Base-by-base conservation (phyloP, 2,888 invertebrate species). In the Rugalucina vietnamica region DNA sequence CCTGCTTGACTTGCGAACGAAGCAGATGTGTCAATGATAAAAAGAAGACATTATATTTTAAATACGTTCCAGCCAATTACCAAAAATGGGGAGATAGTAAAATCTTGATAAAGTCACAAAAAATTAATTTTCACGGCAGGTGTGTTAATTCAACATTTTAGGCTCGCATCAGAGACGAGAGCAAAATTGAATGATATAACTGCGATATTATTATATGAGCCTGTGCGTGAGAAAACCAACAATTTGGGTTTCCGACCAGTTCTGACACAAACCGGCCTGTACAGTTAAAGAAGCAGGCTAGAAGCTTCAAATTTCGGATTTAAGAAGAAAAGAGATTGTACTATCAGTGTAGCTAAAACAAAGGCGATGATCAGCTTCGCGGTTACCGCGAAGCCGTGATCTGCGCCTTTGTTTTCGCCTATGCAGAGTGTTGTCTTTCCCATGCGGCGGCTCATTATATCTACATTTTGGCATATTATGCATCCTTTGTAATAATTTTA, bases 21-120 rank as follows among this genome's bases (percentile, higher is more conserved):
- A 24, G 65, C 65, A 65, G 65, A 65, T 65, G 65, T 65, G 65
- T 65, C 65, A 65, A 65, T 18, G 65, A 65, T 65, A 65, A 65
- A n/a, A 65, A 65, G 65, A 65, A 65, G 65, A 65, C 65, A 65
- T 65, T 65, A 65, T 65, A 65, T 65, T 65, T 65, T 65, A 65
- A 65, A 65, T 65, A 65, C 65, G 65, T 65, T 65, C 65, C 65
- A 34, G 65, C 29, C 65, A 65, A 65, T 65, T 65, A 65, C 65
- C 29, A 34, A 65, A 65, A 65, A 65, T 65, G 34, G 34, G 24
- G 21, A 65, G 65, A 65, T 65, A 65, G 65, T 65, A 65, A 65
- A 65, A 65, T 14, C 65, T 65, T 34, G 65, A 65, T 65, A 65
- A 65, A 65, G 65, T 34, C 65, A 65, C 65, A 8, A 65, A 65